Evolutionary conservation across 2,113 vertebrate genomes (phyloP), one percentile per base, ranked within the genome.

Genomic region (Scopus umbretta): DNA sequence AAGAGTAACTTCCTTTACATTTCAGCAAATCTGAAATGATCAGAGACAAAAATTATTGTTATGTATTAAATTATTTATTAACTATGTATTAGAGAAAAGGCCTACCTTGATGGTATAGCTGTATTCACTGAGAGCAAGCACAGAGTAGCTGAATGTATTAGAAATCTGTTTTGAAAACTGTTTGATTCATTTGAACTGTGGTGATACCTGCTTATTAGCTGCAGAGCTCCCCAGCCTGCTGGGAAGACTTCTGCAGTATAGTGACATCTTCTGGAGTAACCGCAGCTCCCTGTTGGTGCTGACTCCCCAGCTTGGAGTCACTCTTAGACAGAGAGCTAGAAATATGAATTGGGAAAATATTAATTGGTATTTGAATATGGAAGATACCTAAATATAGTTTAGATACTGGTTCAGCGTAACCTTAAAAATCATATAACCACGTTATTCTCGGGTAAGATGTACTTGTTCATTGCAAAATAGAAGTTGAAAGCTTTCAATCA

Each of bases 141-240:
- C 25, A 26, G 78, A 52, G 38, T 1, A 56, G 42, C 42, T 71
- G 52, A 47, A 10, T 3, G 20, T n/a, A 30, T 34, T 40, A 12
- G 52, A 34, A 14, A 16, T 8, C 8, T 26, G 4, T 9, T 82
- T 42, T 16, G 22, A 20, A 26, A 38, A 23, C 15, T 17, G 8
- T 78, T 36, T 21, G 59, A 23, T 52, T 62, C 2, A 5, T 53
- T 53, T 27, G 12, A 14, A 1, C 23, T 25, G 8, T 0, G 2
- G 3, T 72, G 21, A 6, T 22, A 3, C 5, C 3, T 2, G n/a
- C 13, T 72, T 1, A 0, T 9, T 2, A 5, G 13, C 34, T 43
- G 32, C 50, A 11, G 45, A 34, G 23, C 22, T 63, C 11, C 50
- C n/a, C 29, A 32, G 47, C 61, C 61, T 75, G 19, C 29, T 50